Evolutionary conservation across 2,888 invertebrate species (phyloP).

Genomic region (Julus scandinavius): DNA sequence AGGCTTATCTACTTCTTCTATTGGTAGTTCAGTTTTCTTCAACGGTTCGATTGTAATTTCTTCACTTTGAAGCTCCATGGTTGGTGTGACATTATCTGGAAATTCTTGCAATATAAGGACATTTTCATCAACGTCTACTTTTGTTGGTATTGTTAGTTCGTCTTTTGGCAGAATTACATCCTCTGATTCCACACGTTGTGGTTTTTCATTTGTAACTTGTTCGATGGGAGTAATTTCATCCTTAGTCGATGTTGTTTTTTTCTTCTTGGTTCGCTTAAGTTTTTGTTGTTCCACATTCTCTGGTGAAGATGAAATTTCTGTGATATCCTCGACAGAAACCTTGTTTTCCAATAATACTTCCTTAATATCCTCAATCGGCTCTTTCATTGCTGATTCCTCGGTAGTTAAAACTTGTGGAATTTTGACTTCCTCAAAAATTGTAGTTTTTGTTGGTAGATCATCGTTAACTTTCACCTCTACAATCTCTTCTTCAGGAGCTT

Average conservation of each 20-base stretch:
- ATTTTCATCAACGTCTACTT: neutral
- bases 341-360: neutral
- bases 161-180: neutral
- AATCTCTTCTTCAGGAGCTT: neutral
- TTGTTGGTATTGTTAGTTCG: neutral
- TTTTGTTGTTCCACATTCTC: neutral
- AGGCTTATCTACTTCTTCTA: neutral
- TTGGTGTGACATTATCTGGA: too few relatives aligned
- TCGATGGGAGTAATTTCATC: neutral
- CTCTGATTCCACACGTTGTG: neutral
- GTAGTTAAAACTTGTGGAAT: neutral
- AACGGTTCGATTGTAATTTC: neutral
- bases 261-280: neutral
- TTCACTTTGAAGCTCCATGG: neutral
- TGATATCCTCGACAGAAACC: neutral
- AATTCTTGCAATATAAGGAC: neutral
- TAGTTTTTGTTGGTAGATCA: neutral
- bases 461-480: neutral
- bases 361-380: neutral
- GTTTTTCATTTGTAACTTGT: neutral
- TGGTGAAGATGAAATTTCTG: neutral
- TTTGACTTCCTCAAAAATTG: neutral
- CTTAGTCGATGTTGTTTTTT: neutral
- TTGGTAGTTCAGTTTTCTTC: neutral
- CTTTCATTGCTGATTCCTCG: neutral